Conservation (phyloP, 2,113 vertebrate genomes). For the Oncorhynchus keta region DNA sequence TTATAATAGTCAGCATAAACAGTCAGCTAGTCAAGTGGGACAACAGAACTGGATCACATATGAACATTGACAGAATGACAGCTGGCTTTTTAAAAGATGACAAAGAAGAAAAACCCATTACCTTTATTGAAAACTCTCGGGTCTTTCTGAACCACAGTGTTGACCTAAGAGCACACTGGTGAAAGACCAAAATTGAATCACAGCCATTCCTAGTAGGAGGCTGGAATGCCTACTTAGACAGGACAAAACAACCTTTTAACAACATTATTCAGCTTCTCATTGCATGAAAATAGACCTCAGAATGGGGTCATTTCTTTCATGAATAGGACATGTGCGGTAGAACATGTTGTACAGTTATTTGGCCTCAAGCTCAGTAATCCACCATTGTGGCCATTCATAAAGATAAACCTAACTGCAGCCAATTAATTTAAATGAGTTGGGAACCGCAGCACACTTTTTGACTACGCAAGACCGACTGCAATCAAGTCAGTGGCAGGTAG, state of each 20-base stretch:
- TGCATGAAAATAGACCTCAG: background rate
- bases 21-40: background rate
- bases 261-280: constrained; percentile 22
- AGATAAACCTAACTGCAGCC: constrained; percentile 29
- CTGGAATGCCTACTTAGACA: no score
- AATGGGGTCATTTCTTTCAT: constrained; percentile 14
- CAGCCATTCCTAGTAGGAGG: background rate
- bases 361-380: background rate
- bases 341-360: background rate
- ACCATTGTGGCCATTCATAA: constrained; percentile 1
- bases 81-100: background rate
- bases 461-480: constrained; percentile 29
- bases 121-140: background rate
- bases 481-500: constrained; percentile 54
- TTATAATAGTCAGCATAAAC: constrained; percentile 14
- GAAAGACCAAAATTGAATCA: background rate
- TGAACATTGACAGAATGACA: background rate
- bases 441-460: constrained; percentile 38
- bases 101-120: background rate
- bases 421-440: constrained; percentile 49
- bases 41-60: background rate
- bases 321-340: constrained; percentile 9
- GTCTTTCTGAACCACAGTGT: background rate
- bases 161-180: background rate
- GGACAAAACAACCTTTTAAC: no score